Conservation (phyloP, 1,140 invertebrate species). For the Drosophila pachea region DNA sequence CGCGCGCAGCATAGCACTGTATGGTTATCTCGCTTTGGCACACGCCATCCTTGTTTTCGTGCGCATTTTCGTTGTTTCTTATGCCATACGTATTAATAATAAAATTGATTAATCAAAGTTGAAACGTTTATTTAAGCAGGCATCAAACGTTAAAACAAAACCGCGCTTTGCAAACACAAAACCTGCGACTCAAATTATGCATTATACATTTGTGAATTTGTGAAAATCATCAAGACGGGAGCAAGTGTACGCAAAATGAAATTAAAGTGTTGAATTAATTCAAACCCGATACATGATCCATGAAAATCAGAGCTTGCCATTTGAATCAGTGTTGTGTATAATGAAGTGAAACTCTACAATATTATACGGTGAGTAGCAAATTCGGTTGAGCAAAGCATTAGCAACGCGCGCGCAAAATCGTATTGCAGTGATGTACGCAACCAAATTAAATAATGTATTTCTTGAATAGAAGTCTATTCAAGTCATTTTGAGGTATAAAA, state of each 20-base stretch:
- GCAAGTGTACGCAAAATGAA: conserved; percentile 45
- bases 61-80: conserved; percentile 59
- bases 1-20: conserved; percentile 29
- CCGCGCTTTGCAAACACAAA: conserved; percentile 29
- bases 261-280: conserved; percentile 17
- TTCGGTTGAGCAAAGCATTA: conserved; percentile 16
- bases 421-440: neutral
- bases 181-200: conserved; percentile 16
- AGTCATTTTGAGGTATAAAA: no score
- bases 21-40: conserved; percentile 49
- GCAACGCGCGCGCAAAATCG: conserved; percentile 54
- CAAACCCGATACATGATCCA: conserved; percentile 15
- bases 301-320: conserved; percentile 32
- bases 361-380: conserved; percentile 54
- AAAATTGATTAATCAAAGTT: conserved; percentile 74
- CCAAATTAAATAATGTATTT: neutral
- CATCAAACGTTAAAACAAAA: conserved; percentile 53
- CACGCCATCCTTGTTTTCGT: conserved; percentile 53
- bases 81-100: conserved; percentile 75
- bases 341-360: conserved; percentile 50
- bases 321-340: conserved; percentile 44
- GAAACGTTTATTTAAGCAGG: conserved; percentile 62
- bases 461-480: neutral
- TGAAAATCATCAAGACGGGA: conserved; percentile 36
- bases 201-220: conserved; percentile 41